A percentile compares a stretch with the other conserved stretches of the same genome.
Evolutionary conservation across 2,888 invertebrate genomes (phyloP).

Genomic region (Ophraella communa): DNA sequence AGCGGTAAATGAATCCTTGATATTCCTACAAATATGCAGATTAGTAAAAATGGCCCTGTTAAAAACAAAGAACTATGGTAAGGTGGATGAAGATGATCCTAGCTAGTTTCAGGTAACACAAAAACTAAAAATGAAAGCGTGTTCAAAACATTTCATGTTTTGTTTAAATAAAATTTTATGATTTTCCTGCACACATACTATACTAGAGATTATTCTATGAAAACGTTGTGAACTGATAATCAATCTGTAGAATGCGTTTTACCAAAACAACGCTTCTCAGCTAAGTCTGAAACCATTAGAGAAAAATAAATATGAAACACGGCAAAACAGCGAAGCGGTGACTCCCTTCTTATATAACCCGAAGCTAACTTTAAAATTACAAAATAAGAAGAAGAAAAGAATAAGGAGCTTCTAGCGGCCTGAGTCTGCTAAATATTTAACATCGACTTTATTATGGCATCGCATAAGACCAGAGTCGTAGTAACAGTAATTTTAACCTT

Average conservation of each 20-base stretch:
- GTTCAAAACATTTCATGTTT: too few relatives aligned
- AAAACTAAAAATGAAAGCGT: too few relatives aligned
- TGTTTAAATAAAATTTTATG: too few relatives aligned
- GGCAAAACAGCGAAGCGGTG: constrained; percentile 33
- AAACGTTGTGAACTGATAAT: neutral
- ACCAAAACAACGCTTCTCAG: neutral
- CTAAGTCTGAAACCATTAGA: constrained; percentile 37
- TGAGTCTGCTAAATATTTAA: constrained; percentile 54
- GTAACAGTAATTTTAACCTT: neutral
- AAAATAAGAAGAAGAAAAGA: constrained; percentile 49
- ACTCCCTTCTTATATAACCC: constrained; percentile 29
- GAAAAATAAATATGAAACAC: constrained; percentile 52
- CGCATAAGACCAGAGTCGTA: constrained; percentile 30
- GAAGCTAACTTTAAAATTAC: constrained; percentile 56
- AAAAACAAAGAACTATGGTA: too few relatives aligned
- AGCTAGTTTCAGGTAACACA: too few relatives aligned
- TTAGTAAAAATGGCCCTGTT: too few relatives aligned
- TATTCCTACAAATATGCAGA: too few relatives aligned
- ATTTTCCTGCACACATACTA: too few relatives aligned
- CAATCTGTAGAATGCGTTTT: neutral
- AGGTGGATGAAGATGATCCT: too few relatives aligned
- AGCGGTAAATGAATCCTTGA: too few relatives aligned
- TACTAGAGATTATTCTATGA: too few relatives aligned
- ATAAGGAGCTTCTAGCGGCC: constrained; percentile 49
- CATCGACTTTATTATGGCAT: constrained; percentile 53